These are phyloP conservation scores for Leucophenga maculata DNA, from an alignment of 2,888 invertebrate genomes.

Conservation along the genomic window DNA sequence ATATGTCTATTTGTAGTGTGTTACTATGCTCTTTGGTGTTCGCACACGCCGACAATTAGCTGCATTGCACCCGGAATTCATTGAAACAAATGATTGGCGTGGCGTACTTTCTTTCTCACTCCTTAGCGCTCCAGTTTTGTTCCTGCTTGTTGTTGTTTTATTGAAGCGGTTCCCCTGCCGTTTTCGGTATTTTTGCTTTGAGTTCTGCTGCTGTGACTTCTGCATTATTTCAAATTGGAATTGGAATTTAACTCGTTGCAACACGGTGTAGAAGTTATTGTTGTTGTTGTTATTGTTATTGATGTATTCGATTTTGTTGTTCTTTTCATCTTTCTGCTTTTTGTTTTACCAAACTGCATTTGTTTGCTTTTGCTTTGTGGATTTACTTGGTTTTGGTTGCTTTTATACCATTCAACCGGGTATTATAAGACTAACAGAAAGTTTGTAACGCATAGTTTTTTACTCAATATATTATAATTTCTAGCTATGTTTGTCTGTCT, in stretches of 20 bases:
- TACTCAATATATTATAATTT: too few relatives aligned
- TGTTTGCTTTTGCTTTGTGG: slow-evolving; percentile 34
- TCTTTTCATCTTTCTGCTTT: slow-evolving; percentile 19
- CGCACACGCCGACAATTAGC: slow-evolving; percentile 59
- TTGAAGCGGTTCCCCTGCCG: not conserved
- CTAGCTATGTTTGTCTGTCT: too few relatives aligned
- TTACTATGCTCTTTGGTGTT: slow-evolving; percentile 10
- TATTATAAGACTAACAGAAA: too few relatives aligned
- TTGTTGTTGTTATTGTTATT: slow-evolving; percentile 22
- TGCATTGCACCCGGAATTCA: slow-evolving; percentile 32
- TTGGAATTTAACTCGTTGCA: slow-evolving; percentile 54
- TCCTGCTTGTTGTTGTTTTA: not conserved
- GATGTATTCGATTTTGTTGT: slow-evolving; percentile 30
- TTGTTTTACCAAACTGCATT: slow-evolving; percentile 36
- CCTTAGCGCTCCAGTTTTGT: not conserved
- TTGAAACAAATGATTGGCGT: not conserved
- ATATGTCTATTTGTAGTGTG: slow-evolving; percentile 13
- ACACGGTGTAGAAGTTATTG: slow-evolving; percentile 33
- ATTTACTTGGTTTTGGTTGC: not conserved
- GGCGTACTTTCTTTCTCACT: not conserved
- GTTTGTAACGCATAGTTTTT: too few relatives aligned
- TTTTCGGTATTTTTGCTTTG: slow-evolving; percentile 50
- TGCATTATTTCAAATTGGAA: slow-evolving; percentile 62
- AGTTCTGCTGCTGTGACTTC: slow-evolving; percentile 42
- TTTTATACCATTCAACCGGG: too few relatives aligned